Evolutionary conservation across 2,888 invertebrate species (phyloP).

Genomic region (Parapristionchus giblindavisi): DNA sequence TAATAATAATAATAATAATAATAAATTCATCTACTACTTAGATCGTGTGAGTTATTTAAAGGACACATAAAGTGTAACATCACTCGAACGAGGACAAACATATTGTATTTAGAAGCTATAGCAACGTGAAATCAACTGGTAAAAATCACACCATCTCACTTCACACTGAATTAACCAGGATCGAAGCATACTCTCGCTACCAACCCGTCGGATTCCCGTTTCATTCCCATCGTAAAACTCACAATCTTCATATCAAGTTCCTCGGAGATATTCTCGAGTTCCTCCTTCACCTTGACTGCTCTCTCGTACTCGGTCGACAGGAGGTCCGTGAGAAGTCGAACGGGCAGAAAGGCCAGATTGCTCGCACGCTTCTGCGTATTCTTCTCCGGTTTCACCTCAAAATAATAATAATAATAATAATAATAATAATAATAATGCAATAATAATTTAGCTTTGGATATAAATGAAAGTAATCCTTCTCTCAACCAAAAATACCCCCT

Average conservation of each 20-base stretch:
- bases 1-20: too few species aligned
- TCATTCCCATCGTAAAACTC: slow-evolving; percentile 9
- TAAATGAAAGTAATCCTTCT: too few species aligned
- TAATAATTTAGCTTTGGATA: too few species aligned
- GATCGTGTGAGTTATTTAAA: too few species aligned
- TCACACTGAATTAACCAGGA: background rate
- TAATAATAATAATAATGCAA: too few species aligned
- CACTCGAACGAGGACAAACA: too few species aligned
- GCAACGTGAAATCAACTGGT: background rate
- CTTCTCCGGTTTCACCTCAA: slow-evolving; percentile 24
- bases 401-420: background rate
- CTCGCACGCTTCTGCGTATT: slow-evolving; percentile 41
- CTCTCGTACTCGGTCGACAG: slow-evolving; percentile 51
- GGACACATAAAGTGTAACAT: too few species aligned
- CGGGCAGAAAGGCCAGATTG: slow-evolving; percentile 59
- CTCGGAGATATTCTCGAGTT: background rate
- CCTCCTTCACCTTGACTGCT: slow-evolving; percentile 39
- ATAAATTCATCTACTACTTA: too few species aligned
- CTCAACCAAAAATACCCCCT: too few species aligned
- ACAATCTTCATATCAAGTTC: slow-evolving; percentile 12
- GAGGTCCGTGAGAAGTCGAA: slow-evolving; percentile 53
- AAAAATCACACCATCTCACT: background rate
- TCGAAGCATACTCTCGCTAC: background rate
- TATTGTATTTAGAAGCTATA: too few species aligned
- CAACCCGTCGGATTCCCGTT: background rate